Evolutionary conservation across 2,888 invertebrate species (phyloP).

Genomic region (Cephus pulcher): DNA sequence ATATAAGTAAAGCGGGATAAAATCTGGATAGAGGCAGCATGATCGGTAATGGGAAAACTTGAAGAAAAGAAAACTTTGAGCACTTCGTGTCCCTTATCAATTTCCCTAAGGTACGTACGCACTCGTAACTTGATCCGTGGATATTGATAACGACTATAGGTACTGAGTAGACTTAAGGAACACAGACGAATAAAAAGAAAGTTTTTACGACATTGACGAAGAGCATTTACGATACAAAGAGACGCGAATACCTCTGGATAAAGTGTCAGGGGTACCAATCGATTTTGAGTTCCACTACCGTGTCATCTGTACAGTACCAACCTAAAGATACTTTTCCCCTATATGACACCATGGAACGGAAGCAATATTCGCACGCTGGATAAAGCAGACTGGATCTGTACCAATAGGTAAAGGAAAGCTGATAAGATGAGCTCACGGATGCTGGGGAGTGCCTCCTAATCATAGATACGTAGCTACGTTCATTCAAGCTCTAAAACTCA

Average conservation of each 20-base stretch:
- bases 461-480: not conserved
- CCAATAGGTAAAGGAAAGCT: not conserved
- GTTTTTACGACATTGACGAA: not conserved
- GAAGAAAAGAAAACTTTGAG: not conserved
- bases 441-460: not conserved
- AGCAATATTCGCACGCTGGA: not conserved
- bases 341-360: not conserved
- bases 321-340: not conserved
- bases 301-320: not conserved
- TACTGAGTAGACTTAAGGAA: not conserved
- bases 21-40: not conserved
- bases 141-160: not conserved
- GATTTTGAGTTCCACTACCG: not conserved
- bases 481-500: not conserved
- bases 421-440: not conserved
- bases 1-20: not conserved
- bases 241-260: not conserved
- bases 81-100: not conserved
- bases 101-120: not conserved
- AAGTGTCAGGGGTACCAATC: not conserved
- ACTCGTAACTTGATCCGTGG: not conserved
- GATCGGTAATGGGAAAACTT: not conserved
- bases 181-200: not conserved
- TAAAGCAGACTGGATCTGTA: not conserved
- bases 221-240: not conserved